Evolutionary conservation across 2,888 invertebrate species (phyloP), one percentile per base, ranked within the genome.

Genomic region (Drosophila anomalata): DNA sequence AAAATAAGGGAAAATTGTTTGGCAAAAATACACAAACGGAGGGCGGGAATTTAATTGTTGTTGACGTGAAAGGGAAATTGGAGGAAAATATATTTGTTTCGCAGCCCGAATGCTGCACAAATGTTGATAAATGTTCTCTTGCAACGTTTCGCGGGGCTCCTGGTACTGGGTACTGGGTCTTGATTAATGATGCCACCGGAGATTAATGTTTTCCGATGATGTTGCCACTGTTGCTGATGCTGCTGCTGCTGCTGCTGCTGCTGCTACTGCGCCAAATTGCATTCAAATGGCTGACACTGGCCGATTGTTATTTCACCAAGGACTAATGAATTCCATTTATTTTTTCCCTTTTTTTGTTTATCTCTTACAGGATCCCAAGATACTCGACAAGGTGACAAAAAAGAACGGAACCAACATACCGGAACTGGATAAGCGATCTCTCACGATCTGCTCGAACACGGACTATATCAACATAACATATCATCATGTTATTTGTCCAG

Each of bases 381-480:
- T 98, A 57, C 93, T 94, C 73, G 94, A 93, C 88, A 96, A 96
- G 89, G 93, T 99, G 58, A 92, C 94, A 56, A 95, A 94, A 89
- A 97, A 97, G 89, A 96, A 97, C 89, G 97, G 97, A 2, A 94
- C 94, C 77, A 87, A 94, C 92, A 76, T 90, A 55, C 82, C 81
- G 69, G 94, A 93, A 70, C 91, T 99, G 75, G 99, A 99, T 87
- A 97, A 98, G 73, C 96, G 98, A 90, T 98, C 98, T 5, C 93
- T 99, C 53, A 98, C 99, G 69, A 97, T 99, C 89, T 99, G 99
- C 92, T 98, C 98, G 90, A 99, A 99, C 11, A 97, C 97, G 14
- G 99, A 99, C 93, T 97, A 99, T 92, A 99, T 99, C 91, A 99
- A 99, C 92, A 98, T 99, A 91, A 98, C 96, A 92, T 98, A 98